Base-by-base conservation (phyloP, 2,888 invertebrate species). In the Orchesellides sinensis region DNA sequence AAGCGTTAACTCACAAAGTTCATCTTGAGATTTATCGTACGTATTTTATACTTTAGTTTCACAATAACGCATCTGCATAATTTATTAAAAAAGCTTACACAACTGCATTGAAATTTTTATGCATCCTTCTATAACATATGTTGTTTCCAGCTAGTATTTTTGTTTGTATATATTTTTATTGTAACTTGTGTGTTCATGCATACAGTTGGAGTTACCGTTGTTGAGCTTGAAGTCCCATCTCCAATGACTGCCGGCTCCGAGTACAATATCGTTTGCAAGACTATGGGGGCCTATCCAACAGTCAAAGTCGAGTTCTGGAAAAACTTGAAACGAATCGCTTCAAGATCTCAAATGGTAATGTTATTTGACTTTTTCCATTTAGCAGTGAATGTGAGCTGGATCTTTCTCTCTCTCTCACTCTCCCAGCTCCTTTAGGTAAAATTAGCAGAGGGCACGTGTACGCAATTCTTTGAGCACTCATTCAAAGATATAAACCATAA, bases 1-100 rank as follows among this genome's bases (percentile, higher is more conserved):
- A 93, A 85, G 93, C 94, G 2, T 92, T 94, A 78, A 91, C 92
- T 32, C 93, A 94, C 89, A 94, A 94, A 89, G 93, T 96, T 88
- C 94, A 94, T 73, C 91, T 96, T 73, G 95, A 95, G 90, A 93
- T 96, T 89, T 93, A 92, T 89, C 90, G 92, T 92, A 88, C 91
- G 92, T 91, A 25, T 1, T 14, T 25, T 14, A 21, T 59, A 2
- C 19, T 29, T 1, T 29, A 5, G 6, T 52, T n/a, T 52, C n/a
- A 52, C 47, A 47, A 8, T 47, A 35, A 8, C 5, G 5, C 35
- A 35, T 35, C 5, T 8, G 35, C 12, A 35, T 35, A 35, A 12
- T 35, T 35, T 35, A 8, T 35, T 35, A 12, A 35, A 12, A 35
- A 35, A 35, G 35, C 35, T 5, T 8, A 35, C 12, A 35, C 35